phyloP scores from a whole-genome alignment of 1,140 invertebrate genomes.

The Caenorhabditis briggsae region DNA sequence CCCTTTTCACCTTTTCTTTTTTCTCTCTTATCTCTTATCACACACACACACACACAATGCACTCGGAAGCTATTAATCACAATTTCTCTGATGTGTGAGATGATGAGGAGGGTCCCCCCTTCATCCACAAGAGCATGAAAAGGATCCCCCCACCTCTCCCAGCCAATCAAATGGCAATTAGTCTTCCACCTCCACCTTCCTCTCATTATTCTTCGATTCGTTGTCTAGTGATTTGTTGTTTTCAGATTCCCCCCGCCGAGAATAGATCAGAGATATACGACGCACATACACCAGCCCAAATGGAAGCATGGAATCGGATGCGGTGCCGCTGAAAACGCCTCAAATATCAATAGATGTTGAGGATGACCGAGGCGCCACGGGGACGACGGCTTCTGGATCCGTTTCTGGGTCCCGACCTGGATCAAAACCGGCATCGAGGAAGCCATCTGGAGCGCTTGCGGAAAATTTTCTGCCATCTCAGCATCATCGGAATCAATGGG shows the following conservation, averaged over 20 bases:
- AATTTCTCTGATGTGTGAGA: slow-evolving; percentile 38
- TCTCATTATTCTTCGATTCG: background rate
- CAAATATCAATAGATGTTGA: slow-evolving; percentile 23
- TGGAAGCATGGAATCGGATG: slow-evolving; percentile 40
- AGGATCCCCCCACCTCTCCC: too few species aligned
- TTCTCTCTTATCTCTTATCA: background rate
- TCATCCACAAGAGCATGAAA: background rate
- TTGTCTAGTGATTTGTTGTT: too few species aligned
- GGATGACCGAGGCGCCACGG: background rate
- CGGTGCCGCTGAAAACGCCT: background rate
- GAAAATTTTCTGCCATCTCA: too few species aligned
- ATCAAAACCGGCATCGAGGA: background rate
- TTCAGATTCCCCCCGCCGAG: too few species aligned
- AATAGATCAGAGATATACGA: too few species aligned
- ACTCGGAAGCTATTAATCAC: slow-evolving; percentile 50
- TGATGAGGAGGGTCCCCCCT: background rate
- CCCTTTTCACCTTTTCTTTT: background rate
- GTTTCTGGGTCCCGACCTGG: background rate
- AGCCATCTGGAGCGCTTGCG: too few species aligned
- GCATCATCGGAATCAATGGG: slow-evolving; percentile 11
- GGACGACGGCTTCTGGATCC: background rate
- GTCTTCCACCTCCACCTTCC: background rate
- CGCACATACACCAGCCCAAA: background rate
- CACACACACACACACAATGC: background rate
- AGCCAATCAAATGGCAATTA: slow-evolving; percentile 38